Conservation (phyloP, 1,140 invertebrate genomes). For the Whitmania pigra region DNA sequence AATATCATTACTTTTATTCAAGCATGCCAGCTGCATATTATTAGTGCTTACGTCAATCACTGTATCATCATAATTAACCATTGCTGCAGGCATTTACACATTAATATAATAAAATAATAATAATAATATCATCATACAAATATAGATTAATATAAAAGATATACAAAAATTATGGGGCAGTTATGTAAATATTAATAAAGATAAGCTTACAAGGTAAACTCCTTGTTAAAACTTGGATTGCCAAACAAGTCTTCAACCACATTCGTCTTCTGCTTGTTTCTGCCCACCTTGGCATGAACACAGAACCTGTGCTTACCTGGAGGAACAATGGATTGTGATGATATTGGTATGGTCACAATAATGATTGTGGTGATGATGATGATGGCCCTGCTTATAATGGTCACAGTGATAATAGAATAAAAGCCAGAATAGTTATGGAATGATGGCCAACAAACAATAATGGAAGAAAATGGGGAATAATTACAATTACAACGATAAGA, state of each 20-base stretch:
- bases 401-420: neutral
- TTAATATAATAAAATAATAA: too few species aligned
- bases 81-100: neutral
- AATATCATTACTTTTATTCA: too few species aligned
- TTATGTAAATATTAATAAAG: too few species aligned
- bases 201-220: constrained; percentile 35
- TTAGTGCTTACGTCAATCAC: too few species aligned
- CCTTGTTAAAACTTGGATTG: constrained; percentile 38
- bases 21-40: too few species aligned
- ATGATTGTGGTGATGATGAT: too few species aligned
- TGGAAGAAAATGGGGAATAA: too few species aligned
- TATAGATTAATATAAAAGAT: too few species aligned
- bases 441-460: too few species aligned
- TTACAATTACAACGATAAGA: too few species aligned
- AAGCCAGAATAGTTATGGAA: neutral
- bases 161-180: too few species aligned
- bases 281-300: constrained; percentile 38
- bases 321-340: neutral
- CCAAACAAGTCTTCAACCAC: constrained; percentile 33
- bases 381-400: neutral
- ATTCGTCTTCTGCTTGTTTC: constrained; percentile 34
- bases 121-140: too few species aligned
- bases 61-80: neutral
- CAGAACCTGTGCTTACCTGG: constrained; percentile 36
- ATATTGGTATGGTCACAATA: neutral